Evolutionary conservation across 2,888 invertebrate genomes (phyloP), one percentile per base, ranked within the genome.

Genomic region (Neoscelio sp.): DNA sequence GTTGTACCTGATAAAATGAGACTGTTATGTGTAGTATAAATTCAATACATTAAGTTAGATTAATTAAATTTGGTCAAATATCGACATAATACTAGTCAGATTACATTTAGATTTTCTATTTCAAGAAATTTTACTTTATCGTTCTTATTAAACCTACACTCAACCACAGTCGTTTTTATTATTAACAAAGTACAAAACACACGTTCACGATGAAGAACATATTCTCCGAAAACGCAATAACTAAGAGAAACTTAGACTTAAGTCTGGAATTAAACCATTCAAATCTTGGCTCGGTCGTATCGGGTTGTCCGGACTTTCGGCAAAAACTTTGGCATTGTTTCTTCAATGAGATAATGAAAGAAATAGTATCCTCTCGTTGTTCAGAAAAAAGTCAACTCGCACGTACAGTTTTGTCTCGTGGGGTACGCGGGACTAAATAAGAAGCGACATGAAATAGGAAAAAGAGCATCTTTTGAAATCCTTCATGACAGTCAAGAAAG

Each of bases 391-490:
- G 56, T 1, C 12, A 2, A 2, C 35, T 8, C 10, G 15, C 17
- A 52, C 12, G 48, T 48, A 20, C 13, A 35, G 12, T n/a, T n/a
- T n/a, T n/a, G 58, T 58, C 60, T 68, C 44, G 42, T 15, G 46
- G n/a, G 54, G 48, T 35, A 12, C 48, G 54, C 8, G 30, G 65
- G 48, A 76, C 78, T 83, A 83, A 85, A 87, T 83, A 84, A 84
- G 82, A 81, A 80, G 80, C 80, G 82, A 83, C 84, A 82, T 85
- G 84, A 87, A 85, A 86, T 84, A 86, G 82, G 82, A 81, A 71
- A 40, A 64, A 48, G 56, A 76, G 78, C 80, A 83, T 85, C 84
- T 82, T 77, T 83, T 81, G 82, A 82, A 85, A 83, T 82, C 83
- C 82, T 84, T 78, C 82, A 58, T 68, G 54, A 77, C 78, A 76